These are phyloP conservation scores for pig (Sus scrofa) DNA, from an alignment of 2,113 vertebrate species.

Conservation along the genomic window T2T-Sscrofa CM000830.6:28031001-28031500, in stretches of 20 bases:
- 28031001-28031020: too few relatives aligned
- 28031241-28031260: not conserved
- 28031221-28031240: not conserved
- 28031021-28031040: too few relatives aligned
- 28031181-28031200: too few relatives aligned
- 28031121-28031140: too few relatives aligned
- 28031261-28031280: not conserved
- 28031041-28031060: too few relatives aligned
- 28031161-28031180: too few relatives aligned
- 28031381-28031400: not conserved
- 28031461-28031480: not conserved
- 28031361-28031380: slow-evolving; percentile 19
- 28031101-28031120: too few relatives aligned
- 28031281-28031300: slow-evolving; percentile 19
- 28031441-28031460: slow-evolving; percentile 28
- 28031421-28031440: slow-evolving; percentile 18
- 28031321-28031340: not conserved
- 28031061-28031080: too few relatives aligned
- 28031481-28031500: not conserved
- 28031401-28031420: not conserved
- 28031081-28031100: too few relatives aligned
- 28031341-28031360: not conserved
- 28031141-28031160: too few relatives aligned
- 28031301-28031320: not conserved
- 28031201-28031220: slow-evolving; percentile 13